Evolutionary conservation across 2,797 vertebrate species (phyloP), one percentile per base, ranked within the genome.

Genomic region (Apogon talboti): DNA sequence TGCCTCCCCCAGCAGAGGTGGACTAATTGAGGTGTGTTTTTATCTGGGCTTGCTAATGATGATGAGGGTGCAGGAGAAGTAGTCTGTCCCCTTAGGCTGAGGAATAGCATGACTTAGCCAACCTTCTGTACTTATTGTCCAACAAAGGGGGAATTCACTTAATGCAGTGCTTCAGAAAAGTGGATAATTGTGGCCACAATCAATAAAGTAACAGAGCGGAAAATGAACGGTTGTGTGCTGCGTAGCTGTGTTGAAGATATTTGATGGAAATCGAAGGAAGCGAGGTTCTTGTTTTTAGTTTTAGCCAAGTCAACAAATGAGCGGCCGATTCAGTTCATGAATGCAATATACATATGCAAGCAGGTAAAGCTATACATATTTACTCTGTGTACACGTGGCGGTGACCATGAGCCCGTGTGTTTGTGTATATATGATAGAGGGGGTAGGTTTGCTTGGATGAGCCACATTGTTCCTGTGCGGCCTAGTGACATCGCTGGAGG

Each of bases 71-170:
- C 65, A 77, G 82, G 76, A 90, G 90, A 89, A 90, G 89, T 79
- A 77, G 75, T 71, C 63, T 86, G 91, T 93, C 92, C 90, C 93
- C 92, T 89, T 64, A 86, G 92, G 92, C 93, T 91, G 90, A 89
- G 77, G 82, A 80, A 92, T 92, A 84, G 86, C 78, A 83, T 85
- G 86, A 90, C 85, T 90, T 88, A 88, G 89, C 88, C 90, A 90
- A 87, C 88, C 92, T 85, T 91, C 91, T 93, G 94, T 94, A 93
- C 91, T 95, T 95, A 94, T 94, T 95, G 93, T 94, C 94, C 92
- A 94, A 92, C 93, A 94, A 94, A 92, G 86, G 88, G 89, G 91
- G 91, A 91, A 92, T 93, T 93, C 91, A 94, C 93, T 94, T 94
- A 94, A 93, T 93, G 88, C 91, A 90, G 89, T 85, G 89, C 87